Percentiles rank a stretch among this genome's conserved stretches.
These are phyloP conservation scores for Boloria selene DNA, from an alignment of 2,888 invertebrate species.

Conservation along the genomic window DNA sequence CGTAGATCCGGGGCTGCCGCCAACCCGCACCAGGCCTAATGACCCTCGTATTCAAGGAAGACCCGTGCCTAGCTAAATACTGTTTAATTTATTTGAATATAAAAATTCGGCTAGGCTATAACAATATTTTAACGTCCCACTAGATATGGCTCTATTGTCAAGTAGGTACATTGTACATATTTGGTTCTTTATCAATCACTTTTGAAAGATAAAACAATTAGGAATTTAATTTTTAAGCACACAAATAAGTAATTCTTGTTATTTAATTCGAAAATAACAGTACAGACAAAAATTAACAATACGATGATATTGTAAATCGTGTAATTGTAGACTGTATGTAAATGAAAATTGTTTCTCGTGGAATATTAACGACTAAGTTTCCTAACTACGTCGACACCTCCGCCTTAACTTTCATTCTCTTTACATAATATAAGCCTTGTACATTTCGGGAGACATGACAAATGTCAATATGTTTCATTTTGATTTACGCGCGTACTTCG, in stretches of 20 bases:
- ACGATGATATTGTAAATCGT: slow-evolving; percentile 1
- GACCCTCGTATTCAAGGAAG: no score
- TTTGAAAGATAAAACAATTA: slow-evolving; percentile 25
- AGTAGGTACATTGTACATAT: neutral
- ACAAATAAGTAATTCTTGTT: neutral
- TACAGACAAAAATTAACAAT: neutral
- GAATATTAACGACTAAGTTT: slow-evolving; percentile 15
- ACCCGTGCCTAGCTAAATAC: no score
- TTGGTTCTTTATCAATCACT: slow-evolving; percentile 12
- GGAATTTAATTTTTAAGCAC: neutral
- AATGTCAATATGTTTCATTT: slow-evolving; percentile 31
- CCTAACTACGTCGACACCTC: slow-evolving; percentile 17
- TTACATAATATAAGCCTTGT: slow-evolving; percentile 21
- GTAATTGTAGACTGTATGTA: slow-evolving; percentile 10
- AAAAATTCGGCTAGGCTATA: no score
- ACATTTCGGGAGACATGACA: slow-evolving; percentile 28
- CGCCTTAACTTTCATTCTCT: slow-evolving; percentile 19
- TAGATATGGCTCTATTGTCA: no score
- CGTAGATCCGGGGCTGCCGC: no score
- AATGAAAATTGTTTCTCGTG: slow-evolving; percentile 8
- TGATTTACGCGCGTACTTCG: slow-evolving; percentile 21
- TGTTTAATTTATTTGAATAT: no score
- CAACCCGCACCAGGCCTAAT: no score
- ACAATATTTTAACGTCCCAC: no score
- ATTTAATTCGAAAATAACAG: neutral